phyloP scores from a whole-genome alignment of 2,888 invertebrate species.

The Lycia hirtaria region DNA sequence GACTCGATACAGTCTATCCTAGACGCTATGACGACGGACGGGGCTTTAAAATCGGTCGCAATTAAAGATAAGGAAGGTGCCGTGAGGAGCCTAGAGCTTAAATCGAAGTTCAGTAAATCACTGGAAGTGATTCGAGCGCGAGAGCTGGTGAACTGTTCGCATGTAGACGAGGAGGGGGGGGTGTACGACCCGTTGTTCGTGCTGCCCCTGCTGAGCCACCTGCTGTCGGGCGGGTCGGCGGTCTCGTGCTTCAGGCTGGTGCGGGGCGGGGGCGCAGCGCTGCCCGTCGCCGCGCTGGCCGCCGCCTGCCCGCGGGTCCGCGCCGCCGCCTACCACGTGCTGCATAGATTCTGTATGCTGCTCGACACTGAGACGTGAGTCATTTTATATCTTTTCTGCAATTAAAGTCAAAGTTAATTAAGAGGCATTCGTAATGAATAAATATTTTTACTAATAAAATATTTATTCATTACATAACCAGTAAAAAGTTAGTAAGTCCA shows the following conservation, averaged over 20 bases:
- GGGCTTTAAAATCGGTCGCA: slow-evolving; percentile 46
- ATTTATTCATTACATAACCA: too few relatives aligned
- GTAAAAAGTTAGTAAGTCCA: too few relatives aligned
- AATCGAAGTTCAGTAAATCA: slow-evolving; percentile 52
- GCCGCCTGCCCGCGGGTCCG: slow-evolving; percentile 88
- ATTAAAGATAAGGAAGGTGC: slow-evolving; percentile 57
- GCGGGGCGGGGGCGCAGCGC: slow-evolving; percentile 88
- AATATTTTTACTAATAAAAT: too few relatives aligned
- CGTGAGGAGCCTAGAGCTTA: slow-evolving; percentile 51
- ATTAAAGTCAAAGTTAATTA: not conserved
- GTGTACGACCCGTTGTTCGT: slow-evolving; percentile 94
- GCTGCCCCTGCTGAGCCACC: slow-evolving; percentile 90
- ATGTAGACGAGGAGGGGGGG: slow-evolving; percentile 58
- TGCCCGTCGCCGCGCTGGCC: slow-evolving; percentile 89
- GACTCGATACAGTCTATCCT: slow-evolving; percentile 50
- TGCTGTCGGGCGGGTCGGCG: slow-evolving; percentile 90
- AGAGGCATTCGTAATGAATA: not conserved
- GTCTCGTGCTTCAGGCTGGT: slow-evolving; percentile 90
- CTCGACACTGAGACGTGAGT: slow-evolving; percentile 89
- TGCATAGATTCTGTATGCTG: slow-evolving; percentile 90
- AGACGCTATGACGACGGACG: slow-evolving; percentile 54
- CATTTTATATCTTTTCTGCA: not conserved
- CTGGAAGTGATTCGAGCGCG: slow-evolving; percentile 45
- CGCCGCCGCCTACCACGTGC: slow-evolving; percentile 89
- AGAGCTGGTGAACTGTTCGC: slow-evolving; percentile 57